phyloP scores from a whole-genome alignment of 2,797 vertebrate genomes.

The Catharus ustulatus region DNA sequence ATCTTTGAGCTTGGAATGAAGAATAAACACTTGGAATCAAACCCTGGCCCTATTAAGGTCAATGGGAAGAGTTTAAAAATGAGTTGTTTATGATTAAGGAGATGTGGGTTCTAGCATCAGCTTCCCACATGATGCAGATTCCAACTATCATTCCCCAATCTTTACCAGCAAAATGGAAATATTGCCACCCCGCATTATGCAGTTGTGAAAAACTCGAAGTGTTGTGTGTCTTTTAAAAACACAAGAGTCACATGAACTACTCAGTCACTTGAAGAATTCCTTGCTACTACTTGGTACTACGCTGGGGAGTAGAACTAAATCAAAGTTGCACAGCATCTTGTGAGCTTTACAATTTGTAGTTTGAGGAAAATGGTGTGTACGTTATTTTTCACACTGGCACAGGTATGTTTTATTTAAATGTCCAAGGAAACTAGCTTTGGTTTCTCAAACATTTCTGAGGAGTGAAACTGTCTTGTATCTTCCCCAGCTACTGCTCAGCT shows the following conservation, averaged over 20 bases:
- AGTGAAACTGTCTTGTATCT: not conserved
- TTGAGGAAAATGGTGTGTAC: not conserved
- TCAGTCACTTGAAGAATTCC: not conserved
- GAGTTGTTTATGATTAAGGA: not conserved
- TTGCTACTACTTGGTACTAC: not conserved
- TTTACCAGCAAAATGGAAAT: not conserved
- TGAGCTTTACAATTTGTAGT: not conserved
- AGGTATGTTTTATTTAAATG: not conserved
- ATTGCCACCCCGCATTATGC: not conserved
- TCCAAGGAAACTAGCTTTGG: not conserved
- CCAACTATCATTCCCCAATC: not conserved
- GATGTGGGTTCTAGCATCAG: not conserved
- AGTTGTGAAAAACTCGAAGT: not conserved
- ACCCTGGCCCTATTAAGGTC: constrained; percentile 6
- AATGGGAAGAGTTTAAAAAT: constrained; percentile 26
- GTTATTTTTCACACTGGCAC: not conserved
- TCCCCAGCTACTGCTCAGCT: not conserved
- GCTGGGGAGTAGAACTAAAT: not conserved
- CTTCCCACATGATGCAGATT: not conserved
- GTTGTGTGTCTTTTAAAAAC: not conserved
- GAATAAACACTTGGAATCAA: constrained; percentile 45
- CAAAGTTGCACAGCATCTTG: not conserved
- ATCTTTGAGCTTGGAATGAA: constrained; percentile 43
- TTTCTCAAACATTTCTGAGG: not conserved
- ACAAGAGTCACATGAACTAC: not conserved